These are phyloP conservation scores for Crotalus helleri DNA, from an alignment of 2,113 vertebrate genomes.

Conservation along the genomic window DNA sequence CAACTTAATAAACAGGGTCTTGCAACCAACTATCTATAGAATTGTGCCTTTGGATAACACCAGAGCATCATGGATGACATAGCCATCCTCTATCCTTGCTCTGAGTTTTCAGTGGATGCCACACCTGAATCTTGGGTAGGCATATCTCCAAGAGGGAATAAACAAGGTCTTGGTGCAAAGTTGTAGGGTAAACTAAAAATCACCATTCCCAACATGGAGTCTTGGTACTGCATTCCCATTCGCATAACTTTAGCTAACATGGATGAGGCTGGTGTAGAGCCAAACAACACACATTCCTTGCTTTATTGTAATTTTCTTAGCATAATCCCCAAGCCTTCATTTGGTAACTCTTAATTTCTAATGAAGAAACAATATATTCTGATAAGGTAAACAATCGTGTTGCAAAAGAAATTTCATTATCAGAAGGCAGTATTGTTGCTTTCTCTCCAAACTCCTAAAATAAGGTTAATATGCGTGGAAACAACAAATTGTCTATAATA, in stretches of 20 bases:
- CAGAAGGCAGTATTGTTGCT: conserved; percentile 55
- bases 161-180: not conserved
- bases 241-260: not conserved
- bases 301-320: not conserved
- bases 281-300: not conserved
- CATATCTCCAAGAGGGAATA: not conserved
- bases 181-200: not conserved
- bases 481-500: not conserved
- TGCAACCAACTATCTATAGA: not conserved
- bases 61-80: not conserved
- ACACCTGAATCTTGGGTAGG: not conserved
- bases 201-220: not conserved
- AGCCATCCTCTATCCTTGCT: not conserved
- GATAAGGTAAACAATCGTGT: not conserved
- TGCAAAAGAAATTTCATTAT: not conserved
- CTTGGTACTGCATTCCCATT: not conserved
- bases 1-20: not conserved
- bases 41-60: not conserved
- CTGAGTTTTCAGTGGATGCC: not conserved
- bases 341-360: not conserved
- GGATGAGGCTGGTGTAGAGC: not conserved
- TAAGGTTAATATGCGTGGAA: not conserved
- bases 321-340: not conserved
- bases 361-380: not conserved
- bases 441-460: not conserved